Base-by-base conservation (phyloP, 2,797 vertebrate genomes). In the Lagocephalus sceleratus region DNA sequence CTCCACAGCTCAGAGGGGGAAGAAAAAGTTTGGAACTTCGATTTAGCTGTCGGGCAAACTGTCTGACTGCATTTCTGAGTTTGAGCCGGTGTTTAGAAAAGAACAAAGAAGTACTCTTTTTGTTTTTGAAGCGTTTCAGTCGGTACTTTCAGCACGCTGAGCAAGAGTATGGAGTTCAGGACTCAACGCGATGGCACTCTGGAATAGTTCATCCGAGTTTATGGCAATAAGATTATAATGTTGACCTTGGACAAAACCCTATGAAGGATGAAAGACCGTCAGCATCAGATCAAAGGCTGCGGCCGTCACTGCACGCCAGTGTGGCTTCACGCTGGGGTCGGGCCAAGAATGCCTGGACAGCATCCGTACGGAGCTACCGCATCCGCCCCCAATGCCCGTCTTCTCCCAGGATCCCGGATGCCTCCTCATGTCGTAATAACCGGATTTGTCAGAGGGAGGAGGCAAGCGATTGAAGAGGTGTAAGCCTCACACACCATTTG, bases 401-500 rank as follows among this genome's bases (percentile, higher is more conserved):
- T 44, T 32, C 29, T 63, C 82, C 81, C 84, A 76, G 68, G 32
- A 68, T 58, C 57, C 47, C 45, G 56, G 25, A 2, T 32, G 9
- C 29, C 29, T 32, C 29, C 7, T 57, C 65, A 62, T 75, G 70
- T 82, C 67, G 52, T 38, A 49, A 52, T 81, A 81, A 86, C 79
- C 66, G 73, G 74, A 82, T 82, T 79, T 82, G 75, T 79, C 83
- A 73, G 73, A 68, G 50, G 54, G 68, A 56, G 63, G 53, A 35
- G 57, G 45, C 64, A 56, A 63, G 64, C 60, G 65, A 67, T 58
- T 61, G 66, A 66, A 58, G 75, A 68, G 62, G 66, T 68, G 56
- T 61, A 69, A 73, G 62, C 56, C 47, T 68, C 32, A 60, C 29
- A 52, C 1, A n/a, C 45, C 26, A 25, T 63, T 60, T 68, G 47